Percentiles rank a stretch among this genome's conserved stretches.
Evolutionary conservation across 2,113 vertebrate species (phyloP).

Genomic region (Aptenodytes patagonicus): DNA sequence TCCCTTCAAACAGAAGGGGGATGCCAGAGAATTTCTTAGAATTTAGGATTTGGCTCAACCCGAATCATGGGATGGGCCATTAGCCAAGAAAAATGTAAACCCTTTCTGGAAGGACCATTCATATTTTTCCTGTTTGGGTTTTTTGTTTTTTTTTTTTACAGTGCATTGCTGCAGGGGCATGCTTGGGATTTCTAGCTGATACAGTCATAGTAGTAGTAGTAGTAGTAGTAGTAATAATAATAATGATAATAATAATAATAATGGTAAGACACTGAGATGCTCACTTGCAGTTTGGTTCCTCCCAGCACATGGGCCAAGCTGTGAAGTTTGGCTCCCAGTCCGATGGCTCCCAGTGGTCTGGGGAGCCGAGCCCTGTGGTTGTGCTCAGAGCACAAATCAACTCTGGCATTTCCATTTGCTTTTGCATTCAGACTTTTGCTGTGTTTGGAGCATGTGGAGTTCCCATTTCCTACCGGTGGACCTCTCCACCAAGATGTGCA

Average conservation of each 20-base stretch:
- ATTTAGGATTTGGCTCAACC: neutral
- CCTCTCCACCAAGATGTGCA: neutral
- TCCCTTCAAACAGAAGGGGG: constrained; percentile 20
- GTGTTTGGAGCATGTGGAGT: neutral
- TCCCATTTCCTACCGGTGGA: neutral
- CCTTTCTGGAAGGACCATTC: neutral
- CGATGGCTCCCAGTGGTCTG: fast-evolving
- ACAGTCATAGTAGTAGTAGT: no score
- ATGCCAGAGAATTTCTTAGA: neutral
- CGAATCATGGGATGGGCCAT: neutral
- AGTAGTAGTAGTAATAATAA: no score
- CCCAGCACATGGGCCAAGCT: neutral
- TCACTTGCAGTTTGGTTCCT: neutral
- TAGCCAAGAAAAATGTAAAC: constrained; percentile 6
- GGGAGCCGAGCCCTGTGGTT: neutral
- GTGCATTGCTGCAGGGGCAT: neutral
- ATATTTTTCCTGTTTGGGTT: neutral
- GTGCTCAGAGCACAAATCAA: neutral
- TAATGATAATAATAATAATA: no score
- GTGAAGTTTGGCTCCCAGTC: neutral
- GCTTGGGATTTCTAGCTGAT: neutral
- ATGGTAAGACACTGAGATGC: neutral
- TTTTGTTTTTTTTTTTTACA: neutral
- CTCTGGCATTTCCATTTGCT: neutral
- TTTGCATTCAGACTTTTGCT: neutral